These are phyloP conservation scores for Spodoptera frugiperda DNA, from an alignment of 1,140 invertebrate species.

Conservation along the genomic window DNA sequence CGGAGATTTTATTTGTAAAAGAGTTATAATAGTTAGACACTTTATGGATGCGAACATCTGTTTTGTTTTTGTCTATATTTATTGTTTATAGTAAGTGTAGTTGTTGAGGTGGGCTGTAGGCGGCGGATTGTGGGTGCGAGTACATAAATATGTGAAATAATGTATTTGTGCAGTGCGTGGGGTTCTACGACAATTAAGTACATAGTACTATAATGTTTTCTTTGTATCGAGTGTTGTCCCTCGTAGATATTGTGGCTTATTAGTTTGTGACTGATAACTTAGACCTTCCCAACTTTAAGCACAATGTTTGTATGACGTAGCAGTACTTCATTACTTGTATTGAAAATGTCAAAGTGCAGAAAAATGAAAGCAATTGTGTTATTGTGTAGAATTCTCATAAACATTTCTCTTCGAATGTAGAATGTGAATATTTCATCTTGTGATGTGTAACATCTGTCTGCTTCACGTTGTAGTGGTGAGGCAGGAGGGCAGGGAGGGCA, in stretches of 20 bases:
- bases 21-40: conserved; percentile 37
- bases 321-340: too few relatives aligned
- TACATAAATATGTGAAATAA: conserved; percentile 13
- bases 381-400: too few relatives aligned
- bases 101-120: conserved; percentile 8
- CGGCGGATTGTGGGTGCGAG: conserved; percentile 23
- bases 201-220: conserved; percentile 24
- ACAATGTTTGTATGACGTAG: not conserved
- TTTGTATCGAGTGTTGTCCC: conserved; percentile 18
- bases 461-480: not conserved
- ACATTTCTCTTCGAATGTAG: too few relatives aligned
- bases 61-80: conserved; percentile 42
- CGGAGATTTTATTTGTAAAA: conserved; percentile 61
- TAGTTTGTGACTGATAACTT: conserved; percentile 30
- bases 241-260: conserved; percentile 35
- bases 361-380: too few relatives aligned
- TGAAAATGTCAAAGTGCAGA: too few relatives aligned
- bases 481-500: not conserved
- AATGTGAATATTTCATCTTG: too few relatives aligned
- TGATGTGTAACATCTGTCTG: not conserved
- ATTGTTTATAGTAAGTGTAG: conserved; percentile 31
- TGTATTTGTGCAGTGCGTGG: conserved; percentile 14
- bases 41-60: conserved; percentile 40
- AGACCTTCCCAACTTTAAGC: not conserved
- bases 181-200: conserved; percentile 25